Base-by-base conservation (phyloP, 1,140 invertebrate species). In the Cryptotermes secundus region DNA sequence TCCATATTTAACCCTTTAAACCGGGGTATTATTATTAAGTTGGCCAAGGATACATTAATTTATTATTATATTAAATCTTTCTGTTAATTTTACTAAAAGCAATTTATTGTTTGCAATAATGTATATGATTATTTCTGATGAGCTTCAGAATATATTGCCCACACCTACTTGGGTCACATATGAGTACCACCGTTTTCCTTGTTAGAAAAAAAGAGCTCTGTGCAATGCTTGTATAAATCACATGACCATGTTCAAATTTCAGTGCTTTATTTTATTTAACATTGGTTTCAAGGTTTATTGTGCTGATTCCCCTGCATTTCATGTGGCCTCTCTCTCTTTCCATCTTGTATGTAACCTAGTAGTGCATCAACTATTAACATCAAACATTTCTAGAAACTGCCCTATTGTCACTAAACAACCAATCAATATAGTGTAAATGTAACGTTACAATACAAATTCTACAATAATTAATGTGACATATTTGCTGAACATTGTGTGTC, bases 361-460 rank as follows among this genome's bases (percentile, higher is more conserved):
- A n/a, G 59, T 72, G 59, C 59, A 72, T 31, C n/a, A 72, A 72
- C 59, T 72, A 72, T 26, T n/a, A 72, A 72, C 59, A 72, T 72
- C 59, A 31, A 72, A 72, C 14, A 72, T 72, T 72, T 72, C n/a
- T 42, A 42, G 38, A 42, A 4, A 42, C 38, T 42, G 38, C 6
- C 7, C 53, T 72, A 72, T n/a, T 31, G 59, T n/a, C n/a, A n/a
- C 59, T 72, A 72, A 72, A 72, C 59, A 72, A 16, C n/a, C n/a
- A 72, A 31, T 72, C 59, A 72, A n/a, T 72, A 72, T 72, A 72
- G 26, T 72, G n/a, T 72, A 26, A 72, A 72, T 14, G 14, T 72
- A 72, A 72, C n/a, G n/a, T 72, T 72, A 72, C n/a, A 72, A 72
- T 72, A 72, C 14, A 72, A 72, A 72, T 72, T 72, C 59, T 72